Evolutionary conservation across 2,888 invertebrate species (phyloP).

Genomic region (Scaptomyza flava): DNA sequence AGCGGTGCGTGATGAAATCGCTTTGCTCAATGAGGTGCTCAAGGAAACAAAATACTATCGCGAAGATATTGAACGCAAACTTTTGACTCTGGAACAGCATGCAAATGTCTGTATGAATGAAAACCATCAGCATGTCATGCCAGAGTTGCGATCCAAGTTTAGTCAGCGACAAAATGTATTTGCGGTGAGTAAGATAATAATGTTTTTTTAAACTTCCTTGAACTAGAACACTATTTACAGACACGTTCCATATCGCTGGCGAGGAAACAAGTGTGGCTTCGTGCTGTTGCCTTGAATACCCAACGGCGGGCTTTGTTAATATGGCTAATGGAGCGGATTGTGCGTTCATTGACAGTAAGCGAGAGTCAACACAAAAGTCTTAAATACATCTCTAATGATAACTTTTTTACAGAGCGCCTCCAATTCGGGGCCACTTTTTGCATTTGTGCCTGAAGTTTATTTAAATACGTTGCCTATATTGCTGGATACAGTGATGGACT

Average conservation of each 20-base stretch:
- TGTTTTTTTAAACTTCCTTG: too few relatives aligned
- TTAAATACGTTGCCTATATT: slow-evolving; percentile 85
- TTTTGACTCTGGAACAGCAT: slow-evolving; percentile 77
- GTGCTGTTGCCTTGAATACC: slow-evolving; percentile 86
- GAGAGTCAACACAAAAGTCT: background rate
- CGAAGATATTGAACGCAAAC: slow-evolving; percentile 81
- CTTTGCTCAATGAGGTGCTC: slow-evolving; percentile 82
- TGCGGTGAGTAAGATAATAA: slow-evolving; percentile 66
- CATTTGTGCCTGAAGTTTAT: slow-evolving; percentile 89
- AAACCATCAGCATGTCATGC: slow-evolving; percentile 79
- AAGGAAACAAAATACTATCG: slow-evolving; percentile 82
- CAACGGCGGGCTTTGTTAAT: slow-evolving; percentile 86
- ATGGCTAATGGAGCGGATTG: slow-evolving; percentile 86
- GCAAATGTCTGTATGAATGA: slow-evolving; percentile 79
- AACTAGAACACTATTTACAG: slow-evolving; percentile 48
- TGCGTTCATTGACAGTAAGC: slow-evolving; percentile 84
- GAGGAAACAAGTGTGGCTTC: slow-evolving; percentile 88
- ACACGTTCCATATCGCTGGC: slow-evolving; percentile 86
- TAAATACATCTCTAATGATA: background rate
- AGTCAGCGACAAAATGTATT: slow-evolving; percentile 83
- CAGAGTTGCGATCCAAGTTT: slow-evolving; percentile 81
- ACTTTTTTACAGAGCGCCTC: slow-evolving; percentile 85
- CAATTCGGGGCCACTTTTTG: slow-evolving; percentile 86
- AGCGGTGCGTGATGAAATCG: slow-evolving; percentile 83
- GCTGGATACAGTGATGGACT: slow-evolving; percentile 84